phyloP scores from a whole-genome alignment of 2,888 invertebrate species.

The Leptinotarsa haldemani region DNA sequence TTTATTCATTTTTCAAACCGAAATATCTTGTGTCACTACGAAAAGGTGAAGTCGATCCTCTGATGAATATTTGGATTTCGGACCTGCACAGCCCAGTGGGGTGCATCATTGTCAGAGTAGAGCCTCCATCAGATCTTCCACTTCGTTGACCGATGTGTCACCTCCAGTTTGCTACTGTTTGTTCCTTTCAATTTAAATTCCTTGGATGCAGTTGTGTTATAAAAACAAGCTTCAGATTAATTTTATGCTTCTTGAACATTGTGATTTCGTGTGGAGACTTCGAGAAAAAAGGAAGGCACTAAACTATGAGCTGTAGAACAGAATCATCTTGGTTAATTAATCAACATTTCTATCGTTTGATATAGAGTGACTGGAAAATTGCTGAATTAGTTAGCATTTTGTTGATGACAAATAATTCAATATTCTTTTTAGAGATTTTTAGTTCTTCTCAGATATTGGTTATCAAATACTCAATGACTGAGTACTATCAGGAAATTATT shows the following conservation, averaged over 20 bases:
- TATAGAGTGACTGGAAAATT: too few relatives aligned
- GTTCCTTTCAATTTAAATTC: constrained; percentile 62
- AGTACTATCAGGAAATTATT: too few relatives aligned
- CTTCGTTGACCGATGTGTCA: constrained; percentile 61
- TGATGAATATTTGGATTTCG: constrained; percentile 29
- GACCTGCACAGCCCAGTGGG: constrained; percentile 54
- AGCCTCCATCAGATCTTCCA: constrained; percentile 61
- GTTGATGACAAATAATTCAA: too few relatives aligned
- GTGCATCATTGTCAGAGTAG: constrained; percentile 52
- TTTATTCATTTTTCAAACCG: too few relatives aligned
- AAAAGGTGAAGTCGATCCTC: too few relatives aligned
- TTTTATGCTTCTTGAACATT: constrained; percentile 46
- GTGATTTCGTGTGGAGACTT: constrained; percentile 47
- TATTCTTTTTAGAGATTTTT: too few relatives aligned
- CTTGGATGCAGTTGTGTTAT: constrained; percentile 59
- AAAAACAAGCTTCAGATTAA: constrained; percentile 52
- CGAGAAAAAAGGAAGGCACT: constrained; percentile 23
- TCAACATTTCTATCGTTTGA: too few relatives aligned
- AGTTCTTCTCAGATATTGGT: too few relatives aligned
- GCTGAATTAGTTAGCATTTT: too few relatives aligned
- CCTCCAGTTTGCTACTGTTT: constrained; percentile 63
- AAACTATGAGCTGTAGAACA: not conserved
- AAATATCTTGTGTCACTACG: too few relatives aligned
- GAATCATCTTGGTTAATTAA: too few relatives aligned
- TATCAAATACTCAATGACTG: too few relatives aligned